phyloP scores from a whole-genome alignment of 2,888 invertebrate genomes.

The Drosophila atripex region DNA sequence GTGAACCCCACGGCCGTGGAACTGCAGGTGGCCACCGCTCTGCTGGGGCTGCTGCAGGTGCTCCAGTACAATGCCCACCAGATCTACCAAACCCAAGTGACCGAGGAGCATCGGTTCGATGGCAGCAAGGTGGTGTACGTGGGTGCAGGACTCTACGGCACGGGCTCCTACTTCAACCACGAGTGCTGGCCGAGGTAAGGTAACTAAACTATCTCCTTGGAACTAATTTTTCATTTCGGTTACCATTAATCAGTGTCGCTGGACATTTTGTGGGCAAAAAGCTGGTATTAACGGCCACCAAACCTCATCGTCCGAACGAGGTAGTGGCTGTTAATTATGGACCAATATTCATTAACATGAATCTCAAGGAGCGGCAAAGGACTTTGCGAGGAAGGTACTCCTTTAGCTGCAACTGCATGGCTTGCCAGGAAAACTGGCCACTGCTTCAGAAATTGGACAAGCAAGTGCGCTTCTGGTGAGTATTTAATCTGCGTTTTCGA shows the following conservation, averaged over 20 bases:
- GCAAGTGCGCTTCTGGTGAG: conserved; percentile 81
- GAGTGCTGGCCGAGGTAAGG: conserved; percentile 88
- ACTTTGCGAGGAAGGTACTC: conserved; percentile 89
- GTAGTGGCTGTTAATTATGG: conserved; percentile 93
- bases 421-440: conserved; percentile 92
- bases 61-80: conserved; percentile 95
- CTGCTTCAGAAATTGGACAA: conserved; percentile 86
- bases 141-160: conserved; percentile 90
- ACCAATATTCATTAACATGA: conserved; percentile 88
- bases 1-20: conserved; percentile 85
- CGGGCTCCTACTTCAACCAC: conserved; percentile 92
- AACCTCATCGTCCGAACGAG: conserved; percentile 88
- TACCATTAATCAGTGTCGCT: conserved; percentile 85
- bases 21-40: conserved; percentile 86
- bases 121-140: conserved; percentile 80
- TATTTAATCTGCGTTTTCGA: background rate
- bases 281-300: conserved; percentile 88
- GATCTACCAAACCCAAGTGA: conserved; percentile 88
- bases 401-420: conserved; percentile 90
- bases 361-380: conserved; percentile 86
- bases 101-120: conserved; percentile 84
- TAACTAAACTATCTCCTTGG: background rate
- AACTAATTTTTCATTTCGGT: background rate
- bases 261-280: conserved; percentile 91
- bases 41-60: conserved; percentile 89